Evolutionary conservation across 2,888 invertebrate genomes (phyloP).

Genomic region (Cryptops parisi): DNA sequence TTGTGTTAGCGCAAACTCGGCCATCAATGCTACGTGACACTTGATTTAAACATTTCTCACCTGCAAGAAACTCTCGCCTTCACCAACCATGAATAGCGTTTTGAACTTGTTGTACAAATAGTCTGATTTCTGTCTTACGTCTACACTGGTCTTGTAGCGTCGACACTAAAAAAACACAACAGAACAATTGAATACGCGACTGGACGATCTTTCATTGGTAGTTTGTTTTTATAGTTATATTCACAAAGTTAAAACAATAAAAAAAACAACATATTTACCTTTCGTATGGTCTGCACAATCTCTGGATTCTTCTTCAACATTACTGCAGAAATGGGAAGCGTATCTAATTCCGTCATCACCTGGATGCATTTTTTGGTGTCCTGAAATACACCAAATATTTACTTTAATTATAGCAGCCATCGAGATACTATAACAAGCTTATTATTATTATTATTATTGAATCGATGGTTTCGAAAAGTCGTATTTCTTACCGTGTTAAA

Average conservation of each 20-base stretch:
- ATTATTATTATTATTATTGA: no score
- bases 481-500: constrained; percentile 14
- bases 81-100: constrained; percentile 28
- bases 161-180: constrained; percentile 26
- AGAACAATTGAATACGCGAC: no score
- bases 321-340: constrained; percentile 26
- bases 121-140: constrained; percentile 31
- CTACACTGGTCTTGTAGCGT: constrained; percentile 30
- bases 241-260: no score
- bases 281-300: constrained; percentile 32
- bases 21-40: no score
- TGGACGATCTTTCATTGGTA: no score
- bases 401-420: no score
- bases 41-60: not conserved
- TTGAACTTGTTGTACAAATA: constrained; percentile 32
- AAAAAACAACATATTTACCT: constrained; percentile 24
- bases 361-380: constrained; percentile 15
- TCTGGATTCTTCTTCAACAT: constrained; percentile 32
- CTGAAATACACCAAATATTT: no score
- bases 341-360: constrained; percentile 28
- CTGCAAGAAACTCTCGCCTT: constrained; percentile 22
- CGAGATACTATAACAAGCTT: no score
- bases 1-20: no score
- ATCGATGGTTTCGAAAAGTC: no score
- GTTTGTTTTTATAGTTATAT: no score